phyloP scores from a whole-genome alignment of 2,797 vertebrate species.

The Protonibea diacanthus region DNA sequence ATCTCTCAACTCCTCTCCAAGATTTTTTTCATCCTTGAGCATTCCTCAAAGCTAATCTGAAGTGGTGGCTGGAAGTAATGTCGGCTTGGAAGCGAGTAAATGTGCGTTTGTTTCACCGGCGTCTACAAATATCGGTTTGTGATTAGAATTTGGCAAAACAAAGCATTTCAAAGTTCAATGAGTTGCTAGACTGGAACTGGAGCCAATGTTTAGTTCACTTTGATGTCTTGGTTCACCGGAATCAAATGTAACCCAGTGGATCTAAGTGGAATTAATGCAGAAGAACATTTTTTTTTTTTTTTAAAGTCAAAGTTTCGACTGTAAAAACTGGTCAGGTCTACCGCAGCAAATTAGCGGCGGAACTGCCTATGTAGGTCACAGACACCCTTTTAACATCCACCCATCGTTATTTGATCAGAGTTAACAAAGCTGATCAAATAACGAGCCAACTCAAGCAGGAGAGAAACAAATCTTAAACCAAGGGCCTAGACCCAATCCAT shows the following conservation, averaged over 20 bases:
- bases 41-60: slow-evolving; percentile 70
- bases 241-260: slow-evolving; percentile 32
- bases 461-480: slow-evolving; percentile 59
- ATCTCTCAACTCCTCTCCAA: slow-evolving; percentile 66
- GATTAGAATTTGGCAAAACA: slow-evolving; percentile 33
- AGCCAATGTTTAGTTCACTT: slow-evolving; percentile 50
- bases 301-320: slow-evolving; percentile 48
- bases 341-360: slow-evolving; percentile 49
- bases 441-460: slow-evolving; percentile 37
- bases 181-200: slow-evolving; percentile 48
- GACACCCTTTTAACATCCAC: slow-evolving; percentile 60
- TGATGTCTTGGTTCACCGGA: slow-evolving; percentile 58
- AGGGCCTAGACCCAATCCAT: slow-evolving; percentile 61
- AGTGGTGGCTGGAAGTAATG: slow-evolving; percentile 52
- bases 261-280: slow-evolving; percentile 50
- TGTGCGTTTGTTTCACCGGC: slow-evolving; percentile 47
- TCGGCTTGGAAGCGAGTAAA: slow-evolving; percentile 29
- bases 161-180: slow-evolving; percentile 35
- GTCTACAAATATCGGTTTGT: slow-evolving; percentile 36
- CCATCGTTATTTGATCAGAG: slow-evolving; percentile 67
- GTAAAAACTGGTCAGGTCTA: slow-evolving; percentile 50
- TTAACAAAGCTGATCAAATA: slow-evolving; percentile 77
- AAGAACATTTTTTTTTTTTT: slow-evolving; percentile 12
- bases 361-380: slow-evolving; percentile 60
- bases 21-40: slow-evolving; percentile 55